These are phyloP conservation scores for Clarias platycephalus DNA, from an alignment of 2,797 vertebrate species.

Conservation along the genomic window DNA sequence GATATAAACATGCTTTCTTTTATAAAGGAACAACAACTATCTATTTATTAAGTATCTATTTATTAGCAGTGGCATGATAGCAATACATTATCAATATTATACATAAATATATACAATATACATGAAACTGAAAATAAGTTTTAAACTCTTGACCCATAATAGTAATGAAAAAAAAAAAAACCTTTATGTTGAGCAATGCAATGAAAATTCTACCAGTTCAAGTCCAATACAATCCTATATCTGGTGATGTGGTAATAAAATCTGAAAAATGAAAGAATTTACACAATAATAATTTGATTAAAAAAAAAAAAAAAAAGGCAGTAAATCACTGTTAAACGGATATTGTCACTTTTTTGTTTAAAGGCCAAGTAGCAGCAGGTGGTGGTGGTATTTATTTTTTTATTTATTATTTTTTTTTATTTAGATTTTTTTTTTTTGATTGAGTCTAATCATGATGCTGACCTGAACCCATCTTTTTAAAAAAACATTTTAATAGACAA, in stretches of 20 bases:
- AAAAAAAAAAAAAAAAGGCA: no score
- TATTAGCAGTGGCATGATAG: slow-evolving; percentile 42
- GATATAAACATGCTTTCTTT: not conserved
- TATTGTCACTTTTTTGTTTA: slow-evolving; percentile 33
- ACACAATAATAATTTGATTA: slow-evolving; percentile 16
- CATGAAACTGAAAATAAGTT: slow-evolving; percentile 25
- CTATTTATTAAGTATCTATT: slow-evolving; percentile 38
- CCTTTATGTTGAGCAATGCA: slow-evolving; percentile 12
- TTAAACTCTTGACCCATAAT: slow-evolving; percentile 21
- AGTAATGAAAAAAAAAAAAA: slow-evolving; percentile 11
- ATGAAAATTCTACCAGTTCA: slow-evolving; percentile 11
- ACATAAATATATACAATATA: slow-evolving; percentile 38
- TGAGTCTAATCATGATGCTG: slow-evolving; percentile 23
- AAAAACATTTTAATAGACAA: slow-evolving; percentile 29
- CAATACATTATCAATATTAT: slow-evolving; percentile 42
- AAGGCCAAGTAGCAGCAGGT: slow-evolving; percentile 43
- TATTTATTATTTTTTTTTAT: not conserved
- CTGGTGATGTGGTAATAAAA: slow-evolving; percentile 25
- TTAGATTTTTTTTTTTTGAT: slow-evolving; percentile 31
- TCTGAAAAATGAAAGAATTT: slow-evolving; percentile 26
- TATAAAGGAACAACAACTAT: not conserved
- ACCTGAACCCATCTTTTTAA: slow-evolving; percentile 30
- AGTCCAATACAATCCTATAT: slow-evolving; percentile 30
- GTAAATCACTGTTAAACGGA: slow-evolving; percentile 24
- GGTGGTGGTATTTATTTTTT: not conserved